Conservation (phyloP, 2,797 vertebrate species). For the Sebastes itinus region DNA sequence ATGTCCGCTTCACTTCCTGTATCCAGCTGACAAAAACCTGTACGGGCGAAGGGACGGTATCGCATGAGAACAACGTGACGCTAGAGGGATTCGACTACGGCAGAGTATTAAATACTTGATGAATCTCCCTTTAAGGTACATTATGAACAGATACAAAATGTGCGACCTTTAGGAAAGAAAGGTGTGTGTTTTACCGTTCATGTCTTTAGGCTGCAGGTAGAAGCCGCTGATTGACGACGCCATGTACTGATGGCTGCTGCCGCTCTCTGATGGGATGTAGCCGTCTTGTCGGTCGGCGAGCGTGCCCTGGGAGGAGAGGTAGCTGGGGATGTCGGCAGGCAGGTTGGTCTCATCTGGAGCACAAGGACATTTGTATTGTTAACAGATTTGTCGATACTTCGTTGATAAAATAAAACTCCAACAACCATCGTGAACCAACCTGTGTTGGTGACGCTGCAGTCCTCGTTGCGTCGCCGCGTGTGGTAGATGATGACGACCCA, state of each 20-base stretch:
- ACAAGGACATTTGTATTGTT: neutral
- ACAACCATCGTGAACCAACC: slow-evolving; percentile 75
- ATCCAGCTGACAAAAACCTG: slow-evolving; percentile 90
- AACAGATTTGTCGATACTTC: neutral
- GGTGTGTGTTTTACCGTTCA: slow-evolving; percentile 79
- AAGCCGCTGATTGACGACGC: slow-evolving; percentile 87
- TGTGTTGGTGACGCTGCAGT: slow-evolving; percentile 98
- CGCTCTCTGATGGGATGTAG: slow-evolving; percentile 91
- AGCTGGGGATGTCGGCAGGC: slow-evolving; percentile 96
- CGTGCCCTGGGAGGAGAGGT: slow-evolving; percentile 95
- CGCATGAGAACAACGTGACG: neutral
- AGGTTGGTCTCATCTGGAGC: slow-evolving; percentile 94
- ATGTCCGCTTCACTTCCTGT: slow-evolving; percentile 90
- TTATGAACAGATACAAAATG: no score
- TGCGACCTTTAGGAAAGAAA: neutral
- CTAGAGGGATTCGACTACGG: rapidly evolving
- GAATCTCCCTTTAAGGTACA: no score
- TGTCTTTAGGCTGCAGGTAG: slow-evolving; percentile 90
- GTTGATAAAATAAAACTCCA: neutral
- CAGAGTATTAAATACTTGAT: no score
- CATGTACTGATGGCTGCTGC: slow-evolving; percentile 92
- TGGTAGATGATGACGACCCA: slow-evolving; percentile 99
- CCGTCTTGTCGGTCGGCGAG: slow-evolving; percentile 93
- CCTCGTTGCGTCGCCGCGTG: slow-evolving; percentile 92
- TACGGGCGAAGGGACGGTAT: neutral